Evolutionary conservation across 2,888 invertebrate genomes (phyloP), one percentile per base, ranked within the genome.

Genomic region (Drosophila phalerata): DNA sequence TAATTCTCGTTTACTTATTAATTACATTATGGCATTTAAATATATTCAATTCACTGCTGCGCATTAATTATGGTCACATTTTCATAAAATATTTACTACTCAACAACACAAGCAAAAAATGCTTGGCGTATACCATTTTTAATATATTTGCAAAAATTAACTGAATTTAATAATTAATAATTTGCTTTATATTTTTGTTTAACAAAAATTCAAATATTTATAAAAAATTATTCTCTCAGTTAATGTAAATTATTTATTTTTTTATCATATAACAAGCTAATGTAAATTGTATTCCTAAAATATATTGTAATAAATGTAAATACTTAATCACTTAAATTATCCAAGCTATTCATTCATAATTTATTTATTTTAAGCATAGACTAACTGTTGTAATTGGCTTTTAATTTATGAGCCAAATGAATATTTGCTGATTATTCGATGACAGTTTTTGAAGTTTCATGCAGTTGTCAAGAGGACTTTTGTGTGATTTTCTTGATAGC

Each of bases 1-100:
- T 25, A 48, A 19, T 6, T 11, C 15, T 32, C 17, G 5, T 40
- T 42, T 19, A n/a, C 17, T 17, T 22, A 22, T 17, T 37, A 38
- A 52, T 52, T 52, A 2, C 38, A 15, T 52, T 38, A 25, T 5
- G 25, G 5, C n/a, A 34, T 49, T 37, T n/a, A n/a, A 15, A 28
- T 30, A 3, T 45, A 30, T 34, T 22, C 17, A 40, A 22, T 28
- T 13, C 32, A 67, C 28, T 40, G 32, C 15, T 17, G 22, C 17
- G 10, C n/a, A 56, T 66, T 51, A 51, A 66, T 58, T 45, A 37
- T 63, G 49, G 8, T n/a, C 38, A 25, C 34, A 40, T 19, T 48
- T 37, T 15, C n/a, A 64, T 57, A 0, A 38, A 48, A 34, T 56
- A 52, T 69, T 56, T 25, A 69, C 40, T 61, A 42, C 17, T 0